phyloP scores from a whole-genome alignment of 2,888 invertebrate species.

The Acrobasis repandana region DNA sequence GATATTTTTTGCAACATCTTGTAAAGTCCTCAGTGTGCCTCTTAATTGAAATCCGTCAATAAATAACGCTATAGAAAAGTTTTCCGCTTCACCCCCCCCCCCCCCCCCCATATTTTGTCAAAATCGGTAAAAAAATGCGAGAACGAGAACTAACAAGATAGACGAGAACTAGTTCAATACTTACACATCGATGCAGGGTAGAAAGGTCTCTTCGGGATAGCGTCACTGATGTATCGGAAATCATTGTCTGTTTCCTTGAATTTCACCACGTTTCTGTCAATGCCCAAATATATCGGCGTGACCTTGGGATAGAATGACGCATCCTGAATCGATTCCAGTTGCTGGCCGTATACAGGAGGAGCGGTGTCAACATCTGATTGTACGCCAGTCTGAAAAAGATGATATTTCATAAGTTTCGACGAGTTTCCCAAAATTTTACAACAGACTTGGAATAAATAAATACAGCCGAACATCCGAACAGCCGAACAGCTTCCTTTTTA shows the following conservation, averaged over 20 bases:
- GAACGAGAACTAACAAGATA: no score
- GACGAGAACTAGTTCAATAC: no score
- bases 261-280: constrained; percentile 65
- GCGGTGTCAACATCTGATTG: constrained; percentile 32
- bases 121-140: no score
- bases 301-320: constrained; percentile 41
- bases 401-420: background rate
- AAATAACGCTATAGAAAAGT: no score
- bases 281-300: constrained; percentile 66
- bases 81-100: no score
- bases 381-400: constrained; percentile 46
- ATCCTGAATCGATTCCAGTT: constrained; percentile 57
- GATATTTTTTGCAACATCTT: no score
- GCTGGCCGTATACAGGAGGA: constrained; percentile 56
- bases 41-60: no score
- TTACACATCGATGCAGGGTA: constrained; percentile 79
- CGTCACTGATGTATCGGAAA: constrained; percentile 77
- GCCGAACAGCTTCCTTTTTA: no score
- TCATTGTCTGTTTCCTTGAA: constrained; percentile 75
- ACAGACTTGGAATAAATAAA: background rate
- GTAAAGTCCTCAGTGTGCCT: no score
- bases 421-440: no score
- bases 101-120: no score
- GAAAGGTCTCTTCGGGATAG: constrained; percentile 69
- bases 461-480: background rate